These are phyloP conservation scores for Podarcis siculus DNA, from an alignment of 2,797 vertebrate species.

Conservation along the genomic window DNA sequence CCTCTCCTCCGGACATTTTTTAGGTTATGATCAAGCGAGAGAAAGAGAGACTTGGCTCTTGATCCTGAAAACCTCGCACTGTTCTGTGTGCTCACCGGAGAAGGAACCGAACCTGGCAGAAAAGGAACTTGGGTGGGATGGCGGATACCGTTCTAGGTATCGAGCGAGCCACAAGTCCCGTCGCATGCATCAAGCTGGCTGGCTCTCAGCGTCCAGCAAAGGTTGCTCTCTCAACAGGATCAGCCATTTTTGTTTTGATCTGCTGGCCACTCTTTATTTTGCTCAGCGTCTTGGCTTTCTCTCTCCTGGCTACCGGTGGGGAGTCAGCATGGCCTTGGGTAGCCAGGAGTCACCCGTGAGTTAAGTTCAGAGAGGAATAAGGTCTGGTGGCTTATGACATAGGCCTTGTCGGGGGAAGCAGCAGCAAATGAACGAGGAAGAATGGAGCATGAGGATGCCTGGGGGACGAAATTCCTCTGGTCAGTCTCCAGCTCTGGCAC, in stretches of 20 bases:
- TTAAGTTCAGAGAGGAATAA: not conserved
- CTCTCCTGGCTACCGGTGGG: not conserved
- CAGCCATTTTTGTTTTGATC: slow-evolving; percentile 7
- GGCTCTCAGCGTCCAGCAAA: slow-evolving; percentile 1
- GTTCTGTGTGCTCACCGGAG: not conserved
- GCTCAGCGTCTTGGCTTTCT: not conserved
- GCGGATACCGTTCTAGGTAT: slow-evolving; percentile 45
- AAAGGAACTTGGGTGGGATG: slow-evolving; percentile 10
- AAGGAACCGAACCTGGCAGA: not conserved
- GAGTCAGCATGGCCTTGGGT: not conserved
- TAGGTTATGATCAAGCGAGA: not conserved
- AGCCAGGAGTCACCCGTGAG: not conserved
- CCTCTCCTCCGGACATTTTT: slow-evolving; percentile 3
- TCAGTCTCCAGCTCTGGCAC: not conserved
- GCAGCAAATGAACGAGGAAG: not conserved
- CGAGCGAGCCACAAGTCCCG: not conserved
- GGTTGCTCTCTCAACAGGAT: slow-evolving; percentile 14
- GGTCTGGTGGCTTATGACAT: not conserved
- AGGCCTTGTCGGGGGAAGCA: not conserved
- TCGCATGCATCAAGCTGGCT: slow-evolving; percentile 32
- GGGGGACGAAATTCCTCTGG: not conserved
- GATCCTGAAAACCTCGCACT: not conserved
- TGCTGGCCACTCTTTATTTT: not conserved
- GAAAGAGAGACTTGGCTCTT: slow-evolving; percentile 1
- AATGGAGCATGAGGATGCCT: too few relatives aligned